Conservation (phyloP, 2,113 vertebrate genomes). For the Colistium nudipinnis region DNA sequence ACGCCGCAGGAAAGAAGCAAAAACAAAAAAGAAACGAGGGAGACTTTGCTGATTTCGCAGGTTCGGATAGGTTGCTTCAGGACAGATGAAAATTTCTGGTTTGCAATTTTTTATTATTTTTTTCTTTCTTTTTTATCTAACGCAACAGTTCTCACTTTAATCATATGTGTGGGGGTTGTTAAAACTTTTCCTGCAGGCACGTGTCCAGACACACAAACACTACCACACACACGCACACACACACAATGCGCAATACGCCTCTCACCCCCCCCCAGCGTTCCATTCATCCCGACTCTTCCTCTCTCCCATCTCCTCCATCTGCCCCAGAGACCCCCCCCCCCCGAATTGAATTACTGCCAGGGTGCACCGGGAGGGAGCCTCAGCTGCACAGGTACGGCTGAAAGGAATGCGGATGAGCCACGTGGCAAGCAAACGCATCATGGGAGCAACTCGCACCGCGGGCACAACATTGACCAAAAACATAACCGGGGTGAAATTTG, state of each 20-base stretch:
- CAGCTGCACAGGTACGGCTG: constrained; percentile 55
- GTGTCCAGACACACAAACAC: constrained; percentile 24
- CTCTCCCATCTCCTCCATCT: constrained; percentile 52
- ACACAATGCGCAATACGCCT: neutral
- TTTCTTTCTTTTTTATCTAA: no score
- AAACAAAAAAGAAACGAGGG: neutral
- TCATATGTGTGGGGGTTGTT: constrained; percentile 27
- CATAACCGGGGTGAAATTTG: constrained; percentile 12
- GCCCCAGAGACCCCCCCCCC: constrained; percentile 63
- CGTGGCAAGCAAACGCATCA: constrained; percentile 45
- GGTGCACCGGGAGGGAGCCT: constrained; percentile 42
- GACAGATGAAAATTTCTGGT: constrained; percentile 36
- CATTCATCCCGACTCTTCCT: constrained; percentile 54
- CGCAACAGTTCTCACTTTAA: constrained; percentile 60
- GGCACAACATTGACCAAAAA: constrained; percentile 1
- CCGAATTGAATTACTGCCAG: constrained; percentile 74
- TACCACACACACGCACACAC: neutral
- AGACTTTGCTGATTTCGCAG: constrained; percentile 1
- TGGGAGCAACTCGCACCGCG: constrained; percentile 25
- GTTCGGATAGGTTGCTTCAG: constrained; percentile 20
- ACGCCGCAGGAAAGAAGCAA: neutral
- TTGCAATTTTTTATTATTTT: constrained; percentile 34
- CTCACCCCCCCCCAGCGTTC: constrained; percentile 28
- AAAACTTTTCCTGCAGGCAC: constrained; percentile 40
- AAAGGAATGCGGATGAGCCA: constrained; percentile 47